Conservation (phyloP, 30 jellyfish, hydroid and myxozoan species). For the Hydra vulgaris region DNA sequence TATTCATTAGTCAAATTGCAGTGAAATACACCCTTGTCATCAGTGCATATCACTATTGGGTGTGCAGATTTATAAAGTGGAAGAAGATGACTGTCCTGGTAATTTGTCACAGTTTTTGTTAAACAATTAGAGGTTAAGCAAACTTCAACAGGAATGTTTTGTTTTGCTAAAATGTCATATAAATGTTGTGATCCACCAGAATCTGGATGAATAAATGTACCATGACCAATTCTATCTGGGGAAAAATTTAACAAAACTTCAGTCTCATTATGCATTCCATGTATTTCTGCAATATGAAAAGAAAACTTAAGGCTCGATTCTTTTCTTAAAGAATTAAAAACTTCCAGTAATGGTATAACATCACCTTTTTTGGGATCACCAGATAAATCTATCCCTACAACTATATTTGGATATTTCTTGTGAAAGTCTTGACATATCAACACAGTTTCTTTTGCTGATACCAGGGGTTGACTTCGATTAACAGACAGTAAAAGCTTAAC, state of each 20-base stretch:
- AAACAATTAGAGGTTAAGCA: conserved; percentile 51
- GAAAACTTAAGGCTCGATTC: conserved; percentile 21
- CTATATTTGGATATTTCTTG: conserved; percentile 19
- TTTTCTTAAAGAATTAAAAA: conserved; percentile 12
- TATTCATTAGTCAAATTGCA: conserved; percentile 44
- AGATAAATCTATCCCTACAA: conserved; percentile 55
- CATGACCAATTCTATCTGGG: conserved; percentile 77
- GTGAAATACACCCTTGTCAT: conserved; percentile 56
- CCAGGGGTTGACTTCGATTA: conserved; percentile 45
- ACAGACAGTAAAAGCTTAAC: conserved; percentile 38
- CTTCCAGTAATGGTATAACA: conserved; percentile 23
- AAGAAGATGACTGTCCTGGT: conserved; percentile 35
- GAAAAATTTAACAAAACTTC: conserved; percentile 22
- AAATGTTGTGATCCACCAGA: conserved; percentile 46
- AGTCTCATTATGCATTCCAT: conserved; percentile 22
- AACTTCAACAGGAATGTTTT: conserved; percentile 42
- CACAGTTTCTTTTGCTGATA: conserved; percentile 39
- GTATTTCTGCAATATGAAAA: conserved; percentile 24
- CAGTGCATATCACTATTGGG: conserved; percentile 59
- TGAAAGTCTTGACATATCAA: conserved; percentile 20
- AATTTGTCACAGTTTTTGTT: conserved; percentile 34
- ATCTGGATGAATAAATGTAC: conserved; percentile 45
- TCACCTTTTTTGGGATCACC: conserved; percentile 55
- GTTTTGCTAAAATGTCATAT: conserved; percentile 13
- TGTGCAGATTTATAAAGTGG: conserved; percentile 24